A percentile compares a stretch with the other conserved stretches of the same genome.
These are phyloP conservation scores for Salvelinus namaycush DNA, from an alignment of 2,113 vertebrate genomes.

Conservation along the genomic window DNA sequence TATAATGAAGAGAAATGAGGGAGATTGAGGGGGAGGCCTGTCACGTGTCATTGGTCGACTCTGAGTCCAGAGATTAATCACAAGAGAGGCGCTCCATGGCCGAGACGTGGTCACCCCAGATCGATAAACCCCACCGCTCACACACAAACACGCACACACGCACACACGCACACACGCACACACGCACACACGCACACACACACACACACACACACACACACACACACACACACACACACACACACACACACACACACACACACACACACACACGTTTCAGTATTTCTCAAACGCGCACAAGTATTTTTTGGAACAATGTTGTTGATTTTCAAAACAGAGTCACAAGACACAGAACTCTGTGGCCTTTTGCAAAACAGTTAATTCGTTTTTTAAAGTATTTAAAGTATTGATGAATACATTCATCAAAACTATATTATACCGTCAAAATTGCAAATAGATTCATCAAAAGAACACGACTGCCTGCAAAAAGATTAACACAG, in stretches of 20 bases:
- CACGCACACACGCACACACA: neutral
- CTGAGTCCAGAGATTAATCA: constrained; percentile 76
- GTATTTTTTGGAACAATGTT: too few species aligned
- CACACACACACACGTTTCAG: neutral
- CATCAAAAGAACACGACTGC: too few species aligned
- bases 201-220: neutral
- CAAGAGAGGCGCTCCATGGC: constrained; percentile 69
- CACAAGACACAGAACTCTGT: too few species aligned
- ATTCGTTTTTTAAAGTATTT: too few species aligned
- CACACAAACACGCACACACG: constrained; percentile 23
- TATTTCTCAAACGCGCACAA: neutral
- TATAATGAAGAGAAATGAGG: constrained; percentile 82
- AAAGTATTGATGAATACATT: too few species aligned
- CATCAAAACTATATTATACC: too few species aligned
- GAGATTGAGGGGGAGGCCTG: constrained; percentile 71
- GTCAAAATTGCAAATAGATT: too few species aligned
- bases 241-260: neutral
- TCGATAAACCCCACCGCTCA: constrained; percentile 67
- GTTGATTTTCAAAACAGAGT: too few species aligned
- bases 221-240: neutral
- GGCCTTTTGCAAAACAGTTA: too few species aligned
- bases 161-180: constrained; percentile 15
- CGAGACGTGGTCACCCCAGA: constrained; percentile 74
- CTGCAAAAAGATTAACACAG: too few species aligned
- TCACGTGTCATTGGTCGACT: constrained; percentile 78